Evolutionary conservation across 2,888 invertebrate genomes (phyloP).

Genomic region (Machimus rusticus): DNA sequence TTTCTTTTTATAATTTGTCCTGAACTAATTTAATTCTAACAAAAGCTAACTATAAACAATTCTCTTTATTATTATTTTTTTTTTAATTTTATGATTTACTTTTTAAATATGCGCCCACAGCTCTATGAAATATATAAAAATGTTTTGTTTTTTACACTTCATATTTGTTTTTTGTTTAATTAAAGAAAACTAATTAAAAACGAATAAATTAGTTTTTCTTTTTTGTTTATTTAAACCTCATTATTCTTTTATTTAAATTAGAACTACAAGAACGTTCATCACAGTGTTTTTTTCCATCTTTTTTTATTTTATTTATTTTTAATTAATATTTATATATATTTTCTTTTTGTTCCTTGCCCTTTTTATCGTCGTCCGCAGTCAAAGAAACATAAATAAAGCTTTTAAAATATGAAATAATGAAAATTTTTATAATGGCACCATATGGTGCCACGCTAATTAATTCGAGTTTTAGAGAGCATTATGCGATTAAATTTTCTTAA

Average conservation of each 20-base stretch:
- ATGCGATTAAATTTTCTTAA: background rate
- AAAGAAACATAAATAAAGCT: no score
- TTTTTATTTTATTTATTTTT: background rate
- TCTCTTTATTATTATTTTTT: background rate
- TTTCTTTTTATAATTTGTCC: background rate
- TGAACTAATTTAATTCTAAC: conserved; percentile 22
- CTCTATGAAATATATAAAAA: no score
- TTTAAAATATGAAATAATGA: no score
- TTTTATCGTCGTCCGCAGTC: background rate
- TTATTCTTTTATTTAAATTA: background rate
- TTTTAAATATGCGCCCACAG: background rate
- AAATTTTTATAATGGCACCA: background rate
- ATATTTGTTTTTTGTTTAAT: background rate
- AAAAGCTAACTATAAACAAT: conserved; percentile 37
- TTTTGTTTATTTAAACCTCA: background rate
- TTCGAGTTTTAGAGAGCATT: background rate
- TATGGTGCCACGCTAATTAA: background rate
- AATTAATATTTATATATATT: background rate
- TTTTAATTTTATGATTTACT: background rate
- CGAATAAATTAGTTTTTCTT: background rate
- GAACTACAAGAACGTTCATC: conserved; percentile 41
- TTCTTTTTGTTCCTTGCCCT: background rate
- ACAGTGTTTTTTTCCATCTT: conserved; percentile 25
- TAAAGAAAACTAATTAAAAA: background rate
- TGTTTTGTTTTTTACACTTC: background rate